Evolutionary conservation across 2,888 invertebrate species (phyloP), one percentile per base, ranked within the genome.

Genomic region (Spilarctia lutea): DNA sequence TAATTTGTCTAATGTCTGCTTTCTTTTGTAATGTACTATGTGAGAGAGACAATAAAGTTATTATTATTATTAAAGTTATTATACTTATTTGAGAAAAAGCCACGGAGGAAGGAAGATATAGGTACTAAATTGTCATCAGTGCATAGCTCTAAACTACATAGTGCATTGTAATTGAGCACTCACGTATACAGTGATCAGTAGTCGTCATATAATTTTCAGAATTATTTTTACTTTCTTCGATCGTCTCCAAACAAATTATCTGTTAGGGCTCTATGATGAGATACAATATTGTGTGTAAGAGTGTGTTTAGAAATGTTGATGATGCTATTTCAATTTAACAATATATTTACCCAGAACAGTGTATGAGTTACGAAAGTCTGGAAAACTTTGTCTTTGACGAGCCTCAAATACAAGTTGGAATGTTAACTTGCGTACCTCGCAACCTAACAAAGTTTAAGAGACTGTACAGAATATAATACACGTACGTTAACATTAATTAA

Each of bases 351-450:
- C 71, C 75, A 75, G 72, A 69, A 75, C 71, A 60, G 68, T 68
- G 73, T 76, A 71, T 74, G 79, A 60, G 83, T 84, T 85, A 85
- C 82, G 79, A 74, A 81, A 83, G 83, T 82, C 79, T 72, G 74
- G 83, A 83, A 78, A 88, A 90, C 85, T 87, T 88, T 86, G 82
- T 85, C 86, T 90, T 89, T 89, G 88, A 88, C 86, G 86, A 86
- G 89, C 89, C 89, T 79, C 90, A 90, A 89, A 89, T 85, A 80
- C 83, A 84, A 84, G 24, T 39, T 84, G 84, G 30, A 24, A 65
- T 79, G 78, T 79, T 76, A 68, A 73, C 72, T 78, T 76, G 81
- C 81, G 81, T 84, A 77, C 82, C 79, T 76, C 80, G 73, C 79
- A 77, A 76, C 73, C 76, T 79, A 82, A 86, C 84, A 84, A 84